These are phyloP conservation scores for Apodemia duryi DNA, from an alignment of 2,888 invertebrate species.

Conservation along the genomic window DNA sequence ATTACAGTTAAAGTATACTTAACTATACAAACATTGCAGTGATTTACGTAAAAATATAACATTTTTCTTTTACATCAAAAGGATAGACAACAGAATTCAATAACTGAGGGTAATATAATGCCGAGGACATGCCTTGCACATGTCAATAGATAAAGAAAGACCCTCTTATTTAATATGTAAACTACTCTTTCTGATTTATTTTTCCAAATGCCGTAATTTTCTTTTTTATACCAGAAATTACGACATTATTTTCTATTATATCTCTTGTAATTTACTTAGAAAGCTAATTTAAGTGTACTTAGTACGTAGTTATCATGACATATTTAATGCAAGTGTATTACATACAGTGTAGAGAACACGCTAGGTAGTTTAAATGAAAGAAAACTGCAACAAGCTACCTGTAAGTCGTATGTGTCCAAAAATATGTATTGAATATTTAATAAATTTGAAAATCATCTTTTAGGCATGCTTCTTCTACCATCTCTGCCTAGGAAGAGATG, in stretches of 20 bases:
- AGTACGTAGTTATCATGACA: too few species aligned
- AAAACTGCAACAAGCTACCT: too few species aligned
- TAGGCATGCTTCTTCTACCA: too few species aligned
- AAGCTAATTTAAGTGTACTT: not conserved
- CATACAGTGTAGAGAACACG: not conserved
- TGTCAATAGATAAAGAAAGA: constrained; percentile 12
- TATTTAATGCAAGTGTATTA: too few species aligned
- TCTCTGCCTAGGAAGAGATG: too few species aligned
- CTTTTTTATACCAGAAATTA: constrained; percentile 17
- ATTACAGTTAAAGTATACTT: too few species aligned
- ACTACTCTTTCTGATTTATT: constrained; percentile 18
- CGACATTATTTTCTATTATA: not conserved
- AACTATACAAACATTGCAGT: not conserved
- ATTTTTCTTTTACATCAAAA: not conserved
- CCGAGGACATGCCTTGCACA: not conserved
- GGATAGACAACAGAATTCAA: not conserved
- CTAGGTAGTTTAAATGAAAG: too few species aligned
- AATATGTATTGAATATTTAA: too few species aligned
- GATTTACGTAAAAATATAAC: not conserved
- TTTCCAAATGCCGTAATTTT: constrained; percentile 22
- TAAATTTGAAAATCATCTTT: too few species aligned
- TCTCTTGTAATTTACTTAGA: not conserved
- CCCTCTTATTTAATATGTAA: constrained; percentile 18
- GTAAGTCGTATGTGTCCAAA: too few species aligned
- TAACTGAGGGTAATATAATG: not conserved